Evolutionary conservation across 1,140 invertebrate species (phyloP).

Genomic region (Capitella teleta): DNA sequence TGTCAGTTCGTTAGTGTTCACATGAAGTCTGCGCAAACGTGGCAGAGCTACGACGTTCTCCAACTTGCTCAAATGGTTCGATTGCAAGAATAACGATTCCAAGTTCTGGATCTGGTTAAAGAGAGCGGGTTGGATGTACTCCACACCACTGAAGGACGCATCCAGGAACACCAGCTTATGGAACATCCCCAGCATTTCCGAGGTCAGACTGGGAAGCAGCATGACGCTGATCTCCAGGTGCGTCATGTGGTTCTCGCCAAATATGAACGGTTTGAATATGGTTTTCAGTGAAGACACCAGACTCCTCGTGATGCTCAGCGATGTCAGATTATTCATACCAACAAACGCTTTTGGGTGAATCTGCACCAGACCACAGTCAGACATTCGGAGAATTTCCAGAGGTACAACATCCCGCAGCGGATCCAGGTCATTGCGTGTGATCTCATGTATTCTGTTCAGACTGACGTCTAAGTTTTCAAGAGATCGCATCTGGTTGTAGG

Average conservation of each 20-base stretch:
- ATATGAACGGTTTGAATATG: conserved; percentile 4
- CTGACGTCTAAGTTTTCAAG: conserved; percentile 12
- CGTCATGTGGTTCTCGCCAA: background rate
- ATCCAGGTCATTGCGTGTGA: conserved; percentile 2
- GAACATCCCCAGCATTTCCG: conserved; percentile 6
- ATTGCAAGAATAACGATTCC: conserved; percentile 7
- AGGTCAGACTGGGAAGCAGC: conserved; percentile 7
- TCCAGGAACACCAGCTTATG: conserved; percentile 4
- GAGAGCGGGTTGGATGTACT: conserved; percentile 3
- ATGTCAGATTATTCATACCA: conserved; percentile 2
- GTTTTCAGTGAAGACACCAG: conserved; percentile 2
- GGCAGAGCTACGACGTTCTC: conserved; percentile 6
- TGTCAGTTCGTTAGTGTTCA: conserved; percentile 6
- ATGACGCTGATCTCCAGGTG: conserved; percentile 11
- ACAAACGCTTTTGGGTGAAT: conserved; percentile 1
- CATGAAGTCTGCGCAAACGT: conserved; percentile 3
- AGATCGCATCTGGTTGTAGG: too few species aligned
- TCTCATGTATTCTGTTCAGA: conserved; percentile 10
- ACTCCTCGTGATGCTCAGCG: conserved; percentile 9
- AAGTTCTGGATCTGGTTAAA: conserved; percentile 7
- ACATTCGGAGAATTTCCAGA: conserved; percentile 8
- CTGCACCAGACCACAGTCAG: conserved; percentile 6
- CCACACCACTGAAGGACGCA: conserved; percentile 3
- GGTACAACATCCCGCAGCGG: background rate
- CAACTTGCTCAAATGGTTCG: conserved; percentile 5